Conservation (phyloP, 2,113 vertebrate genomes). For the Coptodon rendalli region DNA sequence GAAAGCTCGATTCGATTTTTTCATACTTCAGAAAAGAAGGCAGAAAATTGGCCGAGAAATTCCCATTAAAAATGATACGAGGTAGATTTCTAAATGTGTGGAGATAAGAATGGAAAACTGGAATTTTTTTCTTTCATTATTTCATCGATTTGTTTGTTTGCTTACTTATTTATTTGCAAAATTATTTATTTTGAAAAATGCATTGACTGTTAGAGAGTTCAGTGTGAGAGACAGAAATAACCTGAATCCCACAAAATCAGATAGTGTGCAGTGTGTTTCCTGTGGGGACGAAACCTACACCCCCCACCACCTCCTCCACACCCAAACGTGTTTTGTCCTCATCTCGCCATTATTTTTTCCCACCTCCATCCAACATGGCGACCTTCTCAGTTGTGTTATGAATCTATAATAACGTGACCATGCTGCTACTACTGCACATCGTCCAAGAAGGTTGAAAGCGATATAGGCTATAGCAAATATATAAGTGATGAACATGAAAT, state of each 20-base stretch:
- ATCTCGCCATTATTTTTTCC: constrained; percentile 31
- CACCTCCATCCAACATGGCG: constrained; percentile 60
- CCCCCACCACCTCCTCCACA: constrained; percentile 22
- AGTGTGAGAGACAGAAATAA: background rate
- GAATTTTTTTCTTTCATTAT: background rate
- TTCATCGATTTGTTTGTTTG: background rate
- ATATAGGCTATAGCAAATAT: background rate
- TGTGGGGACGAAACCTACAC: background rate
- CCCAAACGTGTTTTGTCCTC: constrained; percentile 37
- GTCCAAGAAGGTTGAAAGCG: background rate
- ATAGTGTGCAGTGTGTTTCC: background rate
- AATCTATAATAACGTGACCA: constrained; percentile 49
- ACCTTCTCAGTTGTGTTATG: constrained; percentile 52
- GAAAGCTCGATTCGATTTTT: background rate
- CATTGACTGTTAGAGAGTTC: background rate
- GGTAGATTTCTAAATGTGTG: background rate
- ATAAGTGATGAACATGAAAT: background rate
- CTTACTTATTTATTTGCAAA: background rate
- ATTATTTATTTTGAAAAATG: background rate
- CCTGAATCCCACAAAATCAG: background rate
- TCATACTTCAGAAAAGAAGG: background rate
- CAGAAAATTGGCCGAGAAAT: background rate
- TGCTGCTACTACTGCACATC: background rate
- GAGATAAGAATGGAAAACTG: background rate
- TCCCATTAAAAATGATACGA: background rate